phyloP scores from a whole-genome alignment of 2,888 invertebrate species.

The Agonopterix heracliana region DNA sequence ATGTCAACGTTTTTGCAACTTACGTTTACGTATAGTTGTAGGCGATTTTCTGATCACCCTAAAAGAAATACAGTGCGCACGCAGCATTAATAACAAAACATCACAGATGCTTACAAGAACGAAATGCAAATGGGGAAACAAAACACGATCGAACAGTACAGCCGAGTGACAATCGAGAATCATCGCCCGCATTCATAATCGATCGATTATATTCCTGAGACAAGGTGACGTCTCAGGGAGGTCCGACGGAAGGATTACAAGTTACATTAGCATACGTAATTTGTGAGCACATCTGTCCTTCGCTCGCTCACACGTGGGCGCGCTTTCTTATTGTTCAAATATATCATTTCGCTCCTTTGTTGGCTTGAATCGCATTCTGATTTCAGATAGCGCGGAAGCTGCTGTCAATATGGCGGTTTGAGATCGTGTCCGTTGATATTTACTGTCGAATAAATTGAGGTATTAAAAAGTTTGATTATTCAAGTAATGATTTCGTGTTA shows the following conservation, averaged over 20 bases:
- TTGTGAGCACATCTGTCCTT: constrained; percentile 56
- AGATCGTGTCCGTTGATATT: constrained; percentile 32
- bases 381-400: constrained; percentile 46
- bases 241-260: constrained; percentile 70
- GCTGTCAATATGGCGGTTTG: constrained; percentile 30
- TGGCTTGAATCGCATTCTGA: constrained; percentile 35
- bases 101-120: neutral
- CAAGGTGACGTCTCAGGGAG: constrained; percentile 48
- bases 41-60: too few relatives aligned
- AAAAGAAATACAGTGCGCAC: too few relatives aligned
- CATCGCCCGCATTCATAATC: constrained; percentile 47
- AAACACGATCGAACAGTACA: constrained; percentile 25
- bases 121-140: constrained; percentile 26
- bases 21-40: too few relatives aligned
- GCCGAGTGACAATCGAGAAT: constrained; percentile 26
- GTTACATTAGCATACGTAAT: constrained; percentile 71
- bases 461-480: constrained; percentile 12
- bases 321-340: constrained; percentile 59
- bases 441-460: constrained; percentile 34
- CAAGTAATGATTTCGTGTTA: neutral
- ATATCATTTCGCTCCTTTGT: constrained; percentile 47
- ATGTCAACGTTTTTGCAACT: too few relatives aligned
- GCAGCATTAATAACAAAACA: too few relatives aligned
- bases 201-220: constrained; percentile 51
- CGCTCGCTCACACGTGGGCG: constrained; percentile 43